Conservation (phyloP, 2,888 invertebrate species). For the Himalopsyche japonica region DNA sequence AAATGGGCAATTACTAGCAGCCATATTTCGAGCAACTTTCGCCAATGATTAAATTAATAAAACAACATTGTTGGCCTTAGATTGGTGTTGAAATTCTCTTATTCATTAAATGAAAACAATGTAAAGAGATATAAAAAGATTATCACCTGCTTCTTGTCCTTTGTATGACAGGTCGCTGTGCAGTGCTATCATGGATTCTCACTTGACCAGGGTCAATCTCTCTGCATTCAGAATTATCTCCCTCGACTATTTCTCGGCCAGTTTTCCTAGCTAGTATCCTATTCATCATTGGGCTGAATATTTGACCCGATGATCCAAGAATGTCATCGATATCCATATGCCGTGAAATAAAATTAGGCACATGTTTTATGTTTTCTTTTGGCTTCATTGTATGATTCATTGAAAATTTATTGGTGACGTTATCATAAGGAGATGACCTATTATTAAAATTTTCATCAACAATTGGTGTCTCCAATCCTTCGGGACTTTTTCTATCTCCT, state of each 20-base stretch:
- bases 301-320: conserved; percentile 66
- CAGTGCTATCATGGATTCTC: conserved; percentile 77
- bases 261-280: conserved; percentile 56
- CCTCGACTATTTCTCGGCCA: conserved; percentile 51
- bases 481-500: conserved; percentile 80
- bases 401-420: conserved; percentile 57
- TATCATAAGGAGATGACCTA: conserved; percentile 68
- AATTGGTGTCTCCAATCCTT: conserved; percentile 61
- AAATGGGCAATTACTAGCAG: too few species aligned
- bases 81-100: not conserved
- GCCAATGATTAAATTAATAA: too few species aligned
- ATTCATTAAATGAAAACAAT: not conserved
- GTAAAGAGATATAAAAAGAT: not conserved
- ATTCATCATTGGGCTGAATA: conserved; percentile 69
- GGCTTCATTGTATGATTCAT: conserved; percentile 41
- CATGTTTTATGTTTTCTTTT: conserved; percentile 46
- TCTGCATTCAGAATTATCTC: conserved; percentile 62
- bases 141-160: conserved; percentile 61
- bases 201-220: conserved; percentile 80
- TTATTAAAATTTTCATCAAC: conserved; percentile 50
- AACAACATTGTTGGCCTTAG: not conserved
- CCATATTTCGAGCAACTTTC: too few species aligned
- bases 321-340: conserved; percentile 90
- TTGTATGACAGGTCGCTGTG: conserved; percentile 71
- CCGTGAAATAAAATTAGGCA: conserved; percentile 74